Evolutionary conservation across 2,888 invertebrate genomes (phyloP), one percentile per base, ranked within the genome.

Genomic region (Willowsia nigromaculata): DNA sequence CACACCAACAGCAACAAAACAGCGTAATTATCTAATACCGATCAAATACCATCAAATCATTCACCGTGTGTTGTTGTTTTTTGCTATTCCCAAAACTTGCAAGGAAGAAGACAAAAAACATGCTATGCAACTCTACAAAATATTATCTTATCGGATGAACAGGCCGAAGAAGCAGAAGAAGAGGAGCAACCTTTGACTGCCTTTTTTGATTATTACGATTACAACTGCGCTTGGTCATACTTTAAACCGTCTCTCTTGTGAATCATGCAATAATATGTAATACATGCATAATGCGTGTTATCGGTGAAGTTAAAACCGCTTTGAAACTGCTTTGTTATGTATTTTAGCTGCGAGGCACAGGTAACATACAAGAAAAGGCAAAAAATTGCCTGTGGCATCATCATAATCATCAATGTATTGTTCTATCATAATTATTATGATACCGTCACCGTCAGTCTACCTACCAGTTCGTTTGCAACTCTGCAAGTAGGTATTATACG

Each of bases 21-120:
- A 74, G 25, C 33, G 80, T 78, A 86, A 86, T 86, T 86, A 86
- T 86, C 86, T 86, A 86, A 86, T 86, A 86, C 80, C 86, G 68
- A 86, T 80, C 86, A 86, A 86, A 76, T 85, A 74, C 85, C 76
- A 85, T 76, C 59, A 76, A 85, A 83, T 83, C 82, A 83, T 83
- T 83, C 82, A 74, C 71, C 71, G 74, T 76, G 56, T 40, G 37
- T 53, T 71, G 25, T 83, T 71, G 43, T 74, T 18, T 18, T 62
- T 56, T 81, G 25, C 22, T 81, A 15, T 62, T 40, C 30, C 15
- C 13, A 15, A 62, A 27, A 7, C 27, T 9, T n/a, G 1, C 13
- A 6, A 27, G 56, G 6, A 43, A 43, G 15, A 59, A 27, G 0
- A 59, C 6, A 9, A 83, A 83, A 83, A 83, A 83, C 65, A 83